Evolutionary conservation across 2,113 vertebrate species (phyloP), one percentile per base, ranked within the genome.

Genomic region (Microcebus murinus): DNA sequence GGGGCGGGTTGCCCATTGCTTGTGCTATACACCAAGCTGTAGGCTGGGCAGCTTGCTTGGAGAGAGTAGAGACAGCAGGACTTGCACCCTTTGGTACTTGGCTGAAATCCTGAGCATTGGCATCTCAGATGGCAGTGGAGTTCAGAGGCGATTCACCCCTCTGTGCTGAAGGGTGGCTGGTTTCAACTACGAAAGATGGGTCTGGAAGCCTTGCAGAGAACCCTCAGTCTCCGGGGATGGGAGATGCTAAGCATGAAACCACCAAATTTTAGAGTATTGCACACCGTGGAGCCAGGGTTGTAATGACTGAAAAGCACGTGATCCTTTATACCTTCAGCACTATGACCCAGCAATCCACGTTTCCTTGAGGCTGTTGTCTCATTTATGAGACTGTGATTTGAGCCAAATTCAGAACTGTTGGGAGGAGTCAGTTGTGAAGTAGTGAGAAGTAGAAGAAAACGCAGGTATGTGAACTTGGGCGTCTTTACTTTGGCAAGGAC

Each of bases 221-320:
- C 21, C 27, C 63, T 65, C 1, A 21, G 31, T 63, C 61, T 52
- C 65, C 55, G 27, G 4, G 21, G 18, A 8, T 12, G 18, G 23
- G 57, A 48, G 3, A 11, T 18, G 34, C 48, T 48, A 31, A 50
- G 6, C 7, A 18, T 10, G 48, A 79, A 87, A 36, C 12, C 7
- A 1, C 4, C 0, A 29, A 50, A 20, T 14, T 70, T 87, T 48
- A 18, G 65, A 55, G 18, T 31, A 55, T 12, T 55, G 36, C 73
- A 50, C 3, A 21, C 8, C 4, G 6, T 48, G 2, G 12, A 13
- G 3, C 1, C 8, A 52, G 31, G 50, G 17, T 8, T 23, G 39
- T 23, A n/a, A 52, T 8, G 18, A 4, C 11, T 11, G 1, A 39
- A 31, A 52, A 2, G 4, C 27, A 5, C 21, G 14, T 8, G 1